Conservation (phyloP, 2,888 invertebrate genomes). For the Malthinus seriepunctatus region DNA sequence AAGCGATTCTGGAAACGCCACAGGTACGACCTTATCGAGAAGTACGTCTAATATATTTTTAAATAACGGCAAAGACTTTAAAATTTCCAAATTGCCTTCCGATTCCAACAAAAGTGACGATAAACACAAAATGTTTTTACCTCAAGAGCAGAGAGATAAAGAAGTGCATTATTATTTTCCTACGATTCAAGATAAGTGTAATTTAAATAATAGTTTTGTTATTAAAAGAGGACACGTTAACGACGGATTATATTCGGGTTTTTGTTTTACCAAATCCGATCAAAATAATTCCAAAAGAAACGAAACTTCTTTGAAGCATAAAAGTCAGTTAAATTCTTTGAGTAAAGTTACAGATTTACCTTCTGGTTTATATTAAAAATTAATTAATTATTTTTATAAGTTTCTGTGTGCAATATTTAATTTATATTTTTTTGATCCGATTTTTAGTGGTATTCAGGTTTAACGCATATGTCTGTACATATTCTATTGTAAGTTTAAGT, state of each 20-base stretch:
- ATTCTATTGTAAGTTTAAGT: not conserved
- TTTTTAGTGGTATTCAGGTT: constrained; percentile 7
- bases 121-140: constrained; percentile 52
- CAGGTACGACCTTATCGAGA: constrained; percentile 39
- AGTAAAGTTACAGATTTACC: constrained; percentile 74
- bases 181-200: constrained; percentile 53
- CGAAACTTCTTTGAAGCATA: constrained; percentile 28
- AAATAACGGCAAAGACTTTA: constrained; percentile 26
- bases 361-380: constrained; percentile 67
- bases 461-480: not conserved
- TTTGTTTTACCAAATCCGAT: constrained; percentile 55
- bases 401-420: constrained; percentile 15
- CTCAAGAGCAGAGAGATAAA: constrained; percentile 38
- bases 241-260: constrained; percentile 68
- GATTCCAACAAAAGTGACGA: constrained; percentile 36
- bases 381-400: not conserved
- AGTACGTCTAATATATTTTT: constrained; percentile 42
- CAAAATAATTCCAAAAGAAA: constrained; percentile 50
- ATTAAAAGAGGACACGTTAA: constrained; percentile 66
- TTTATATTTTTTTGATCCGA: constrained; percentile 5
- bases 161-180: constrained; percentile 55
- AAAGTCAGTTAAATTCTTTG: constrained; percentile 40
- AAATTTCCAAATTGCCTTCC: constrained; percentile 28
- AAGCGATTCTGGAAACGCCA: constrained; percentile 45
- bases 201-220: constrained; percentile 58